Conservation (phyloP, 1,140 invertebrate species). For the Leptinotarsa lineolata region DNA sequence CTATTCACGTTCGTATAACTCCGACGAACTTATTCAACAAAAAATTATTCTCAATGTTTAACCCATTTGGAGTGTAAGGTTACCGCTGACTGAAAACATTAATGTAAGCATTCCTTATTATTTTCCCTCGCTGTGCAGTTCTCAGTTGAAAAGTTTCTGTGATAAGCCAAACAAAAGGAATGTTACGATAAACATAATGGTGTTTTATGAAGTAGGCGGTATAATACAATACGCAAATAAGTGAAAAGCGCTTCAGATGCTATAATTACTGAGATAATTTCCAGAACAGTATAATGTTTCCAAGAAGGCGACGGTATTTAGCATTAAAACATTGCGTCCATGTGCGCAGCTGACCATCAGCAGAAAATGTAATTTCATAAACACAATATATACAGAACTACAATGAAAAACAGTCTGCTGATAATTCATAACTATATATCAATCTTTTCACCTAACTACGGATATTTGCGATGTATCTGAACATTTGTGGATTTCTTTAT, state of each 20-base stretch:
- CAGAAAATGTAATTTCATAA: background rate
- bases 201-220: background rate
- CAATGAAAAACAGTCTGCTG: too few relatives aligned
- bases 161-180: slow-evolving; percentile 6
- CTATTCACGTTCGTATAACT: too few relatives aligned
- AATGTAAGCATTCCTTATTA: too few relatives aligned
- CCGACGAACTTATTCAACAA: too few relatives aligned
- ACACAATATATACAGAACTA: background rate
- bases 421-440: too few relatives aligned
- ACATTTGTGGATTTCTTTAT: too few relatives aligned
- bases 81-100: too few relatives aligned
- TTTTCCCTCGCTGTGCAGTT: too few relatives aligned
- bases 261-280: background rate
- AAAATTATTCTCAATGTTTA: too few relatives aligned
- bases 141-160: background rate
- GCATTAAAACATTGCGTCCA: background rate
- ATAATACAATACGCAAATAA: background rate
- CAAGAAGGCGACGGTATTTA: background rate
- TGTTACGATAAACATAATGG: slow-evolving; percentile 1
- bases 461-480: too few relatives aligned
- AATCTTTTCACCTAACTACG: too few relatives aligned
- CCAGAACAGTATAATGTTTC: background rate
- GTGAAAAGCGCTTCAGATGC: background rate
- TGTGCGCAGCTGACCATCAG: background rate
- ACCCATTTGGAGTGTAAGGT: too few relatives aligned